phyloP scores from a whole-genome alignment of 1,140 invertebrate species.

The Hycleus cichorii region DNA sequence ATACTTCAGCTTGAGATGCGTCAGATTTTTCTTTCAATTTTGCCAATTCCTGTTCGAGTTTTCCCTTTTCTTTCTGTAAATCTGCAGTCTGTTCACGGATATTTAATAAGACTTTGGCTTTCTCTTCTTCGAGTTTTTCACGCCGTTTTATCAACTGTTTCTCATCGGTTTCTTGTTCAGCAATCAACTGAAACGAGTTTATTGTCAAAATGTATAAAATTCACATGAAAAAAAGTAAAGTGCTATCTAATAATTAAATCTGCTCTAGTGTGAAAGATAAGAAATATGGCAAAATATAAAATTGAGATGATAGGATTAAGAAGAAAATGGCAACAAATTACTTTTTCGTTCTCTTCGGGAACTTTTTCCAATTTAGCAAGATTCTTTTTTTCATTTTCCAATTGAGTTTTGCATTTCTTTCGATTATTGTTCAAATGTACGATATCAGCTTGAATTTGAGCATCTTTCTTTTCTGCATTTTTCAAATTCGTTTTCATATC shows the following conservation, averaged over 20 bases:
- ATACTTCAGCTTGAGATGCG: constrained; percentile 60
- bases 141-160: constrained; percentile 47
- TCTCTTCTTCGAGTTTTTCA: constrained; percentile 51
- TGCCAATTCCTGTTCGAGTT: constrained; percentile 58
- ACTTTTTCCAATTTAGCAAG: constrained; percentile 54
- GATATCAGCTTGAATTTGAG: constrained; percentile 54
- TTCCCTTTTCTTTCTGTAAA: constrained; percentile 59
- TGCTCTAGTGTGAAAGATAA: too few relatives aligned
- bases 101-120: constrained; percentile 47
- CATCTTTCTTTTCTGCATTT: constrained; percentile 52
- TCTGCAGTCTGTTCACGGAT: constrained; percentile 52
- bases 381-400: constrained; percentile 53
- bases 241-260: neutral
- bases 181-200: constrained; percentile 49
- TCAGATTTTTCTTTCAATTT: constrained; percentile 63
- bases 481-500: constrained; percentile 50
- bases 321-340: neutral
- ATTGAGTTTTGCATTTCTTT: constrained; percentile 54
- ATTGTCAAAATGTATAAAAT: neutral
- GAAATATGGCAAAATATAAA: too few relatives aligned
- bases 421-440: constrained; percentile 57
- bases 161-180: constrained; percentile 57
- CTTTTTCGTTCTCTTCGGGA: constrained; percentile 37
- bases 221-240: too few relatives aligned
- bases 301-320: too few relatives aligned